phyloP scores from a whole-genome alignment of 1,140 invertebrate species.

The Hyposmocoma kahamanoa region DNA sequence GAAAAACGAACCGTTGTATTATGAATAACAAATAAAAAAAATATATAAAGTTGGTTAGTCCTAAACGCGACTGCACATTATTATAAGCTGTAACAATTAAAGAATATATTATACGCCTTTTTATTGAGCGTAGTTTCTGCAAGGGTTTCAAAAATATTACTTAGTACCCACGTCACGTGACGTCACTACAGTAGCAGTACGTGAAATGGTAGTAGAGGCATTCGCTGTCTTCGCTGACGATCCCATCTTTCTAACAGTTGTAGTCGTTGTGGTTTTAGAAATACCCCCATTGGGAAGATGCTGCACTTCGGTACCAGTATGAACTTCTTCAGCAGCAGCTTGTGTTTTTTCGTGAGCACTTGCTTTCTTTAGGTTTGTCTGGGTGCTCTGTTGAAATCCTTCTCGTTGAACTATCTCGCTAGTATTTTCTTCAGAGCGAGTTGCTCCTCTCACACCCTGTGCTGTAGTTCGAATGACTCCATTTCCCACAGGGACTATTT shows the following conservation, averaged over 20 bases:
- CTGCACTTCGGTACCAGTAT: constrained; percentile 45
- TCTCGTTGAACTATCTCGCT: constrained; percentile 40
- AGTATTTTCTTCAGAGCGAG: constrained; percentile 33
- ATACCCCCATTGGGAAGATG: constrained; percentile 54
- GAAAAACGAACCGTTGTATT: not conserved
- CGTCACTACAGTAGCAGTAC: constrained; percentile 48
- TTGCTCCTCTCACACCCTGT: constrained; percentile 41
- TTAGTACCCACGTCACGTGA: constrained; percentile 60
- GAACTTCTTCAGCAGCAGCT: constrained; percentile 47
- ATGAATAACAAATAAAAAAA: too few species aligned
- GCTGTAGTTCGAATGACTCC: constrained; percentile 38
- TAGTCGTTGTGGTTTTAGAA: constrained; percentile 54
- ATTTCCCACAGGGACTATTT: constrained; percentile 50
- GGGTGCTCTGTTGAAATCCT: constrained; percentile 46
- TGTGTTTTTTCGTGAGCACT: constrained; percentile 48
- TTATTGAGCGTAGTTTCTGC: too few species aligned
- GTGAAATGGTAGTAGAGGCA: constrained; percentile 39
- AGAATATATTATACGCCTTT: too few species aligned
- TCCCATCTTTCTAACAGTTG: constrained; percentile 52
- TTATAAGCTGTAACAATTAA: too few species aligned
- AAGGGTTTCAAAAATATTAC: constrained; percentile 19
- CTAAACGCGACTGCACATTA: not conserved
- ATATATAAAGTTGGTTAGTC: not conserved
- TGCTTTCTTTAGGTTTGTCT: constrained; percentile 41
- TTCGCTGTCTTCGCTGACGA: constrained; percentile 50